Base-by-base conservation (phyloP, 2,888 invertebrate genomes). In the Clitarchus hookeri region DNA sequence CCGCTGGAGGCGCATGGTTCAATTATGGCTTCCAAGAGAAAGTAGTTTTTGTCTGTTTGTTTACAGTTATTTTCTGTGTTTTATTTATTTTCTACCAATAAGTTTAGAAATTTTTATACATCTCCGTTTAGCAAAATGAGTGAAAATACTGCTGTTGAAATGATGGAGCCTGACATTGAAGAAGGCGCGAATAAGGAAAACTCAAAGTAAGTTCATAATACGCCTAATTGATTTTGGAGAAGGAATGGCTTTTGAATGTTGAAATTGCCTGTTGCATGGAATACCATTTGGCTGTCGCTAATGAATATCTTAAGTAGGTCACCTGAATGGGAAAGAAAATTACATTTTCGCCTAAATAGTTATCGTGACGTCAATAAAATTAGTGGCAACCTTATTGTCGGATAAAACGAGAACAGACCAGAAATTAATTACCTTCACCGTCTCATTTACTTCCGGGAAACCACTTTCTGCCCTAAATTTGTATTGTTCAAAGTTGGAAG, bases 11-110 rank as follows among this genome's bases (percentile, higher is more conserved):
- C 65, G 65, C 65, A 65, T n/a, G 19, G 16, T 23, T 65, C 65
- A 65, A 65, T 65, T 23, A 65, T 65, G 65, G 65, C 65, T 65
- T 65, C 65, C 65, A 65, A 65, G 65, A 65, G 65, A 65, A 65
- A 65, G 65, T 65, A 65, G 65, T 65, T 65, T 11, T 65, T 65
- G 65, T 65, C 65, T 65, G 65, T 65, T 65, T 65, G 65, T 65
- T 65, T 65, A 65, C 65, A 65, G 65, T 65, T 65, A 65, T 65
- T 65, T 65, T 65, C 23, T 65, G 65, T 65, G 65, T 65, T 65
- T 65, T 65, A 65, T 65, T 65, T 65, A 65, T 65, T 65, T 65
- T 23, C 19, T 65, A 65, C 65, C 11, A 3, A 19, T 65, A n/a
- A 65, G 65, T 65, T 65, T 65, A 16, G 16, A 65, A n/a, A 65